These are phyloP conservation scores for Corythoichthys haematopterus DNA, from an alignment of 2,113 vertebrate species.

Conservation along the genomic window DNA sequence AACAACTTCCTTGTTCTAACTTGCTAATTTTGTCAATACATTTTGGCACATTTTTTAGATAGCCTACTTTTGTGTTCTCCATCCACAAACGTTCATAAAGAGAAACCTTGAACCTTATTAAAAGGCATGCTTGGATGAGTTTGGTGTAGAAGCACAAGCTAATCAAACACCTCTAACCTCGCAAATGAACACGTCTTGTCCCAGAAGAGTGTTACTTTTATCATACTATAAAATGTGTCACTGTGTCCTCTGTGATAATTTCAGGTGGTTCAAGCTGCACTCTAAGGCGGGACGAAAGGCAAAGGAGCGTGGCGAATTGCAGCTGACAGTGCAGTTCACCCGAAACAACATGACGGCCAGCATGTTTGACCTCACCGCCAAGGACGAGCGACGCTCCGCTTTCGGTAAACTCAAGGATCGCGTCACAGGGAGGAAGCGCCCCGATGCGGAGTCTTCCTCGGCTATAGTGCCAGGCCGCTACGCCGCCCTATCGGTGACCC, in stretches of 20 bases:
- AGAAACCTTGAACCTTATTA: background rate
- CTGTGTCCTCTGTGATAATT: slow-evolving; percentile 16
- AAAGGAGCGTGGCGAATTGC: slow-evolving; percentile 89
- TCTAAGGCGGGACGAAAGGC: slow-evolving; percentile 90
- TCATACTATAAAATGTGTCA: background rate
- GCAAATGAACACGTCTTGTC: background rate
- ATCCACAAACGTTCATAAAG: background rate
- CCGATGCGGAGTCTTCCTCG: slow-evolving; percentile 86
- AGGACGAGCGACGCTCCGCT: slow-evolving; percentile 88
- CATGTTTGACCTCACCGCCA: slow-evolving; percentile 94
- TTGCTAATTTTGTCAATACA: background rate
- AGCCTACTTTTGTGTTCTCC: background rate
- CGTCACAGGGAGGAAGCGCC: slow-evolving; percentile 83
- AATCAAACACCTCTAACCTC: background rate
- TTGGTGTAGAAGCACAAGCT: too few species aligned
- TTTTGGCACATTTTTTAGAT: background rate
- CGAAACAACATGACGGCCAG: slow-evolving; percentile 92
- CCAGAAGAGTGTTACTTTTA: background rate
- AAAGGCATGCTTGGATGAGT: background rate
- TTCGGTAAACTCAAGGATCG: slow-evolving; percentile 94
- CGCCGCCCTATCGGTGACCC: slow-evolving; percentile 61
- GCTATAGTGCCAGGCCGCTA: slow-evolving; percentile 87
- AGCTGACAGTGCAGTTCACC: slow-evolving; percentile 87
- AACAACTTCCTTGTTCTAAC: background rate
- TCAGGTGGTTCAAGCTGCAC: slow-evolving; percentile 90